Percentiles rank a stretch among this genome's conserved stretches.
phyloP scores from a whole-genome alignment of 2,797 vertebrate species.

The Halcyon chelicuti region DNA sequence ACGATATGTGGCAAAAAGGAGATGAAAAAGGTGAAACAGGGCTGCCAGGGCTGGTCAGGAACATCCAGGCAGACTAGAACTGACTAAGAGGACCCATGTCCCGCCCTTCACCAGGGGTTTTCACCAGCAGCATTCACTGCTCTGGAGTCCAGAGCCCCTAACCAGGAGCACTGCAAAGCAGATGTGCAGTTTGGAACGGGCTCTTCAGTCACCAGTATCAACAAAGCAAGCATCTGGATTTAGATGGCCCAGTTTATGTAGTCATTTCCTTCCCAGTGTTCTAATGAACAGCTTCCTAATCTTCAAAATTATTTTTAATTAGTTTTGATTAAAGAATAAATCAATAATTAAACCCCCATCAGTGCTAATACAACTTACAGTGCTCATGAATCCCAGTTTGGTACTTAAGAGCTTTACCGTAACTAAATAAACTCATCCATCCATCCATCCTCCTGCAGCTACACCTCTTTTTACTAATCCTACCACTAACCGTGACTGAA shows the following conservation, averaged over 20 bases:
- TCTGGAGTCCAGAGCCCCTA: neutral
- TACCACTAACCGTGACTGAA: fast-evolving
- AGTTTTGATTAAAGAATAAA: conserved; percentile 36
- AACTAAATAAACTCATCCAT: neutral
- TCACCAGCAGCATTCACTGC: neutral
- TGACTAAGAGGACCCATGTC: neutral
- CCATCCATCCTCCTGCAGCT: neutral
- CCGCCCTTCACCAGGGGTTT: neutral
- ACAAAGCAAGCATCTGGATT: neutral
- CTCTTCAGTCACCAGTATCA: neutral
- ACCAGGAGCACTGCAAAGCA: neutral
- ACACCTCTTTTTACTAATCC: neutral
- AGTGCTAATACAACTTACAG: neutral
- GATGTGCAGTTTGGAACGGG: neutral
- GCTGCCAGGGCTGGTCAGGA: neutral
- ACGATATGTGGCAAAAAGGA: neutral
- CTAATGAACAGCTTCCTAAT: neutral
- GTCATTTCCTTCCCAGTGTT: neutral
- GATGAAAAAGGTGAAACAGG: neutral
- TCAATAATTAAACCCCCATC: neutral
- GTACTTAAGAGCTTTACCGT: neutral
- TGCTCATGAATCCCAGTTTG: neutral
- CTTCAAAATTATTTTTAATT: neutral
- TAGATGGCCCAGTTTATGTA: neutral
- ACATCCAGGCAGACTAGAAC: neutral